Conservation (phyloP, 2,797 vertebrate species). For the Etheostoma nigrum region DNA sequence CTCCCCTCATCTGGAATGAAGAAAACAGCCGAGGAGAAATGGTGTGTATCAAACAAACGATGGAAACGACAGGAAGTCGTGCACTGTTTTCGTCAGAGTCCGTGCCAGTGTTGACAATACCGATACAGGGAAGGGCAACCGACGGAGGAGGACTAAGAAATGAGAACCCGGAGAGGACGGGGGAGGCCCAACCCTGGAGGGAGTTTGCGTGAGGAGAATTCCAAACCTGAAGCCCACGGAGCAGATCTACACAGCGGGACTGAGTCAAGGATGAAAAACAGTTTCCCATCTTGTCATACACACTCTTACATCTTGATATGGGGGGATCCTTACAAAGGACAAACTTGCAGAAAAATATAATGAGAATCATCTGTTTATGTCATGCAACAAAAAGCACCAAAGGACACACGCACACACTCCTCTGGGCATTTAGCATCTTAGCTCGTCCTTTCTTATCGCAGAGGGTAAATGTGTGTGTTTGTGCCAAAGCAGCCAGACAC, state of each 20-base stretch:
- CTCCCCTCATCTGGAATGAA: slow-evolving; percentile 65
- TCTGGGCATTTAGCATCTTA: slow-evolving; percentile 17
- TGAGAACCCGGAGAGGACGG: slow-evolving; percentile 50
- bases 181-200: slow-evolving; percentile 56
- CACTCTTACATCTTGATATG: slow-evolving; percentile 25
- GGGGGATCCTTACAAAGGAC: slow-evolving; percentile 56
- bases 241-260: neutral
- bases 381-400: slow-evolving; percentile 15
- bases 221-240: slow-evolving; percentile 48
- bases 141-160: slow-evolving; percentile 32
- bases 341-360: slow-evolving; percentile 25
- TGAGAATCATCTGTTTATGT: slow-evolving; percentile 35
- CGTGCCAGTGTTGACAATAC: slow-evolving; percentile 60
- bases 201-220: slow-evolving; percentile 72
- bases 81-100: slow-evolving; percentile 54
- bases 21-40: slow-evolving; percentile 65
- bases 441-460: slow-evolving; percentile 36
- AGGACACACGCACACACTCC: neutral
- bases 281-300: slow-evolving; percentile 31
- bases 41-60: slow-evolving; percentile 72
- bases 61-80: slow-evolving; percentile 66
- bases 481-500: slow-evolving; percentile 46
- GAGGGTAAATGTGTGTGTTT: slow-evolving; percentile 42
- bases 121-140: slow-evolving; percentile 37
- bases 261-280: slow-evolving; percentile 30